Percentiles rank a stretch among this genome's conserved stretches.
Evolutionary conservation across 2,113 vertebrate species (phyloP).

Genomic region (Rattus rattus): DNA sequence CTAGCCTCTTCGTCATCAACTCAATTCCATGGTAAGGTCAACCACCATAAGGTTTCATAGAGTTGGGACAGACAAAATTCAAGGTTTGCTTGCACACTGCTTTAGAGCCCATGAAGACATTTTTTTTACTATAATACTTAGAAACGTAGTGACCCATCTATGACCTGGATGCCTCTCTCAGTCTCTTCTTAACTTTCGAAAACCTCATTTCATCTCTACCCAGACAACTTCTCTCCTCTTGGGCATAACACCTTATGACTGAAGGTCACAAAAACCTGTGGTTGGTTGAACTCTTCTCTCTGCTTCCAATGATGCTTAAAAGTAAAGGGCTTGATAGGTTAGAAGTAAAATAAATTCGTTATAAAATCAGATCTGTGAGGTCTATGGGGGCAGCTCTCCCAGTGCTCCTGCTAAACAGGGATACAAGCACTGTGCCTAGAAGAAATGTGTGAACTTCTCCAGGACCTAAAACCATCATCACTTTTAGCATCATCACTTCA

Average conservation of each 20-base stretch:
- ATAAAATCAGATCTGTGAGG: constrained; percentile 14
- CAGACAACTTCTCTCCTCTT: not conserved
- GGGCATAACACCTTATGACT: not conserved
- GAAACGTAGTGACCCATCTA: constrained; percentile 11
- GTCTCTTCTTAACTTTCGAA: constrained; percentile 28
- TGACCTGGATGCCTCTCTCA: not conserved
- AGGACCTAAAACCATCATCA: constrained; percentile 56
- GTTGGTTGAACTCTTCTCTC: constrained; percentile 48
- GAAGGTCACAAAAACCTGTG: constrained; percentile 29
- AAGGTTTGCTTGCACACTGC: not conserved
- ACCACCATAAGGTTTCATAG: not conserved
- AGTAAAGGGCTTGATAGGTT: not conserved
- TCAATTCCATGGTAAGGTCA: constrained; percentile 27
- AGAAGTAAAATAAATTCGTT: constrained; percentile 53
- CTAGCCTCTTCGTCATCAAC: constrained; percentile 10
- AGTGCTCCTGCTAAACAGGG: too few species aligned
- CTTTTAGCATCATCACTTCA: constrained; percentile 52
- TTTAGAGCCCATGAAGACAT: not conserved
- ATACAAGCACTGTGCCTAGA: not conserved
- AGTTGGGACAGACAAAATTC: constrained; percentile 26
- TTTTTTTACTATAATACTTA: not conserved
- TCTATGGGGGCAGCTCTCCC: not conserved
- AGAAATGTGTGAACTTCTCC: not conserved
- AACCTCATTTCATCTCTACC: not conserved
- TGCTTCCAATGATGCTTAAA: constrained; percentile 14